phyloP scores from a whole-genome alignment of 1,140 invertebrate genomes.

The Periplaneta americana region DNA sequence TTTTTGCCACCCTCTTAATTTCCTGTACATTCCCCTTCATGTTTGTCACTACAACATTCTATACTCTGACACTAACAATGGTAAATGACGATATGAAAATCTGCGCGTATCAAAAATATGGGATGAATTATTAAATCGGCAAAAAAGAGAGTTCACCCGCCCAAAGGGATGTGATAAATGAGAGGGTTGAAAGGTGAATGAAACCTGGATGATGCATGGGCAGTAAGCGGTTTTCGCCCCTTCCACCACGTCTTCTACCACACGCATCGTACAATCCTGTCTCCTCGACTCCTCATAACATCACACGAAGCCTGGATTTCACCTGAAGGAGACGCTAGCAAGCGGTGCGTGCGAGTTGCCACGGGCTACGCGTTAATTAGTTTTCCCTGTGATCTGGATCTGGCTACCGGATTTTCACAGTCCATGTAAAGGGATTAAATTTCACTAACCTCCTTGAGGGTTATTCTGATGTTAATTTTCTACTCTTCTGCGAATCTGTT shows the following conservation, averaged over 20 bases:
- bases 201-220: neutral
- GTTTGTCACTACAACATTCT: neutral
- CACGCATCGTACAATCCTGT: neutral
- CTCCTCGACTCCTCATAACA: neutral
- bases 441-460: too few species aligned
- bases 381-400: too few species aligned
- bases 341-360: neutral
- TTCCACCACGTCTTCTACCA: neutral
- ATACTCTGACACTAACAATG: neutral
- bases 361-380: too few species aligned
- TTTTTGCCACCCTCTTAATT: too few species aligned
- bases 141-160: neutral
- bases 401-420: too few species aligned
- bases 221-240: neutral
- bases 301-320: neutral
- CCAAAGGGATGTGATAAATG: neutral
- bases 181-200: neutral
- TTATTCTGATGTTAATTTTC: too few species aligned
- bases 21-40: too few species aligned
- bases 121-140: neutral
- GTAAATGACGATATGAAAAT: neutral
- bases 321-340: neutral
- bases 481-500: too few species aligned
- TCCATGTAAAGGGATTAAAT: too few species aligned
- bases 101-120: neutral